A percentile compares a stretch with the other conserved stretches of the same genome.
These are phyloP conservation scores for Whitmania pigra DNA, from an alignment of 1,140 invertebrate species.

Conservation along the genomic window DNA sequence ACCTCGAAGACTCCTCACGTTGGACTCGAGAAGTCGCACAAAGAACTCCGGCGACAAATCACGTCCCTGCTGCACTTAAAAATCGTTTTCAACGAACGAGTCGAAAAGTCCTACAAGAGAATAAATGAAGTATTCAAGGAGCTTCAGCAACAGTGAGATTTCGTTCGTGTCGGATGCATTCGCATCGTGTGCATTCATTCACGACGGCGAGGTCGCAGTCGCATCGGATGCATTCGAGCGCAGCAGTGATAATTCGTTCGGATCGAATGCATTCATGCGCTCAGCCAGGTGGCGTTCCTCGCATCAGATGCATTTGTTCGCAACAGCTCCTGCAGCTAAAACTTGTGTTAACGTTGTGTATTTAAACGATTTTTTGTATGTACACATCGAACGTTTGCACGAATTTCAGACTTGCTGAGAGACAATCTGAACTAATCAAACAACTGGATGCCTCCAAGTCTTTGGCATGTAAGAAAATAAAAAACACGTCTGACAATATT, in stretches of 20 bases:
- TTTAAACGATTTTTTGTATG: not conserved
- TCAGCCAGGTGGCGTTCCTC: no score
- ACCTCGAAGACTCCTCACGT: conserved; percentile 22
- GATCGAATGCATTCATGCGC: no score
- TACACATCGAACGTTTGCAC: not conserved
- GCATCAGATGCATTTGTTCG: no score
- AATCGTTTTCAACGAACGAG: conserved; percentile 31
- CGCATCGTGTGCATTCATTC: no score
- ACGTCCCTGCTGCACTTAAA: conserved; percentile 32
- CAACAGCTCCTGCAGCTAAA: not conserved
- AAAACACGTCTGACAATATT: no score
- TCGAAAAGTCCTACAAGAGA: conserved; percentile 33
- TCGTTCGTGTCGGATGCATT: no score
- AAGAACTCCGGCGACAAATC: conserved; percentile 36
- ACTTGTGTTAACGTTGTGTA: not conserved
- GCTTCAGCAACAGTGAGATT: conserved; percentile 30
- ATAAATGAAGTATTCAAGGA: conserved; percentile 36
- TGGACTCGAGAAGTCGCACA: conserved; percentile 36
- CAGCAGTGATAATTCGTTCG: no score
- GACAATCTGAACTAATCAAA: conserved; percentile 22
- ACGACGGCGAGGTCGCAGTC: no score
- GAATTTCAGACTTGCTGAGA: not conserved
- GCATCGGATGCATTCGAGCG: no score
- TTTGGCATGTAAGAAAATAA: conserved; percentile 30
- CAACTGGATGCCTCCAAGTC: conserved; percentile 33